These are phyloP conservation scores for Steromphala cineraria DNA, from an alignment of 2,888 invertebrate species.

Conservation along the genomic window DNA sequence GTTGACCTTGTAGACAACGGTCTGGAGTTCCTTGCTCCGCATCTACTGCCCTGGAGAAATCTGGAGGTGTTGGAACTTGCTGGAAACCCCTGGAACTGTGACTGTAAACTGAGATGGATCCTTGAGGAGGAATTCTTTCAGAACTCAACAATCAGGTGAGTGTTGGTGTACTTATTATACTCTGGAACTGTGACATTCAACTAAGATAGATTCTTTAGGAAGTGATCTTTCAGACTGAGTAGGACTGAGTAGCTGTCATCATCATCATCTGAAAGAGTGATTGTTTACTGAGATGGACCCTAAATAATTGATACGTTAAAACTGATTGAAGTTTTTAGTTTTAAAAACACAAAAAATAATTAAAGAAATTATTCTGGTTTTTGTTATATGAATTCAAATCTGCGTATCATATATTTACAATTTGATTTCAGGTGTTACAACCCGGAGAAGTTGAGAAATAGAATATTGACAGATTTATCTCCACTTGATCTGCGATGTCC, in stretches of 20 bases:
- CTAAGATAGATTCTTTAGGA: constrained; percentile 17
- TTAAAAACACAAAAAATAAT: too few species aligned
- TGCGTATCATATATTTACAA: neutral
- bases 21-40: neutral
- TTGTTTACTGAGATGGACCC: too few species aligned
- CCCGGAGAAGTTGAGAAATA: constrained; percentile 12
- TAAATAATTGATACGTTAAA: too few species aligned
- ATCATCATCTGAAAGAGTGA: too few species aligned
- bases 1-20: constrained; percentile 27
- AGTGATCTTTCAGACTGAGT: neutral
- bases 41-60: constrained; percentile 25
- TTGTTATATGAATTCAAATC: neutral
- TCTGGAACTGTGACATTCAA: constrained; percentile 30
- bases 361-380: neutral
- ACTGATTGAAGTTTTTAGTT: too few species aligned
- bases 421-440: constrained; percentile 18
- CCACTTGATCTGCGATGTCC: constrained; percentile 19
- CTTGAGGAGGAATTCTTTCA: neutral
- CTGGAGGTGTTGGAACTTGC: constrained; percentile 19
- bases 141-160: neutral
- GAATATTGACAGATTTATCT: neutral
- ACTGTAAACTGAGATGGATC: constrained; percentile 30
- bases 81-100: constrained; percentile 32
- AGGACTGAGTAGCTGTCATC: too few species aligned
- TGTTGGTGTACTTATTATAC: neutral